A percentile compares a stretch with the other conserved stretches of the same genome.
These are phyloP conservation scores for Morone saxatilis DNA, from an alignment of 2,113 vertebrate genomes.

Conservation along the genomic window DNA sequence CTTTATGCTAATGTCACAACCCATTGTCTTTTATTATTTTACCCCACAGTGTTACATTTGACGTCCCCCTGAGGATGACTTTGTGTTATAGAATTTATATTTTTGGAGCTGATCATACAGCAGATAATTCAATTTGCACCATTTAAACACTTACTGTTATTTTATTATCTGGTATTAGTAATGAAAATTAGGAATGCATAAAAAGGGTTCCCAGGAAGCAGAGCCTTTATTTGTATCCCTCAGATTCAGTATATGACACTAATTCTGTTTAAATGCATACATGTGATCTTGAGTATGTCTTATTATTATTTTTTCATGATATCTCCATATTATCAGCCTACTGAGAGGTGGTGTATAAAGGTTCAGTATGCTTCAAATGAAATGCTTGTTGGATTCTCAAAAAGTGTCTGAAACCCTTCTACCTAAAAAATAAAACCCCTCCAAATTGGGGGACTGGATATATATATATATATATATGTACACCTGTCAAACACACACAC, in stretches of 20 bases:
- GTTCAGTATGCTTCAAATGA: slow-evolving; percentile 16
- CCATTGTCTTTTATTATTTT: slow-evolving; percentile 32
- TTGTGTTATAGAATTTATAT: slow-evolving; percentile 26
- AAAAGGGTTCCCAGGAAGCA: not conserved
- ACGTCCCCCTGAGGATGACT: not conserved
- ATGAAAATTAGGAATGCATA: not conserved
- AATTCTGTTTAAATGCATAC: slow-evolving; percentile 5
- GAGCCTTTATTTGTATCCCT: not conserved
- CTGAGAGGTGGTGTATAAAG: not conserved
- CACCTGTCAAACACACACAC: too few relatives aligned
- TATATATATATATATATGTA: too few relatives aligned
- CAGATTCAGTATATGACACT: not conserved
- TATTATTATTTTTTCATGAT: not conserved
- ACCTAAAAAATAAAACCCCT: too few relatives aligned
- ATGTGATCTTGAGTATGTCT: slow-evolving; percentile 8
- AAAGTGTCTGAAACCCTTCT: too few relatives aligned
- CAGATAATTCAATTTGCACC: not conserved
- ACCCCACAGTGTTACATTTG: slow-evolving; percentile 73
- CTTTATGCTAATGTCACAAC: not conserved
- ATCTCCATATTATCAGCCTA: not conserved
- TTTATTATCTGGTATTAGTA: slow-evolving; percentile 2
- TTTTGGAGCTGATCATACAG: not conserved
- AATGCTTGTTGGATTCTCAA: not conserved
- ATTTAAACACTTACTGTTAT: slow-evolving; percentile 2
- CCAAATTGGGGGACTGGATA: too few relatives aligned